Evolutionary conservation across 2,113 vertebrate species (phyloP).

Genomic region (Typhlomys cinereus): DNA sequence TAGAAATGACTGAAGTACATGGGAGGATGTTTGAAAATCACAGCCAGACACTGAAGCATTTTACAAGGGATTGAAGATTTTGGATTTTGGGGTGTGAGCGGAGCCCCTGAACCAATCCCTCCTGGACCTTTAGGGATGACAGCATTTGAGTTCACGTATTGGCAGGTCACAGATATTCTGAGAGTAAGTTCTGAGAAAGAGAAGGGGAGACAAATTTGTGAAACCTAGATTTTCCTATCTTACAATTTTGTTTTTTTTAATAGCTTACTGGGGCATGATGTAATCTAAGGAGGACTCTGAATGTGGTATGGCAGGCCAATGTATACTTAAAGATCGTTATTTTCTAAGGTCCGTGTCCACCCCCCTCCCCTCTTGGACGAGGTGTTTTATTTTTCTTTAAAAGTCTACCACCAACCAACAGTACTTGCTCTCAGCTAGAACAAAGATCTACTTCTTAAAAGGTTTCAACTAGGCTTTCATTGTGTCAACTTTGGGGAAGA

Average conservation of each 20-base stretch:
- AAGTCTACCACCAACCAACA: background rate
- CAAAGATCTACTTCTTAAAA: background rate
- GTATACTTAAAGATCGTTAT: too few species aligned
- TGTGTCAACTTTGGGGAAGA: conserved; percentile 9
- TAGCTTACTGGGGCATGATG: background rate
- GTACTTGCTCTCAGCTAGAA: background rate
- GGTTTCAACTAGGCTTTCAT: background rate
- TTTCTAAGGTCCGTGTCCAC: too few species aligned
- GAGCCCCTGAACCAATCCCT: background rate
- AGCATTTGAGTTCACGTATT: conserved; percentile 13
- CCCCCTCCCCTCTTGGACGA: too few species aligned
- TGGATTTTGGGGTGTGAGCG: background rate
- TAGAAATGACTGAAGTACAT: background rate
- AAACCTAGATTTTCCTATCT: conserved; percentile 1
- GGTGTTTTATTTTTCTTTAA: too few species aligned
- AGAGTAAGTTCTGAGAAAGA: background rate
- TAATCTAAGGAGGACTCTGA: background rate
- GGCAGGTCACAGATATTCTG: background rate
- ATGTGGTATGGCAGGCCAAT: conserved; percentile 28
- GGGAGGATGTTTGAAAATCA: background rate
- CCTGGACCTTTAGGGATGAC: background rate
- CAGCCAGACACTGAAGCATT: background rate
- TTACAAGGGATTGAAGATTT: background rate
- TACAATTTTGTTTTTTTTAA: background rate
- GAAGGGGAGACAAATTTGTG: background rate